Evolutionary conservation across 1,140 invertebrate species (phyloP), one percentile per base, ranked within the genome.

Genomic region (Bombus vancouverensis): DNA sequence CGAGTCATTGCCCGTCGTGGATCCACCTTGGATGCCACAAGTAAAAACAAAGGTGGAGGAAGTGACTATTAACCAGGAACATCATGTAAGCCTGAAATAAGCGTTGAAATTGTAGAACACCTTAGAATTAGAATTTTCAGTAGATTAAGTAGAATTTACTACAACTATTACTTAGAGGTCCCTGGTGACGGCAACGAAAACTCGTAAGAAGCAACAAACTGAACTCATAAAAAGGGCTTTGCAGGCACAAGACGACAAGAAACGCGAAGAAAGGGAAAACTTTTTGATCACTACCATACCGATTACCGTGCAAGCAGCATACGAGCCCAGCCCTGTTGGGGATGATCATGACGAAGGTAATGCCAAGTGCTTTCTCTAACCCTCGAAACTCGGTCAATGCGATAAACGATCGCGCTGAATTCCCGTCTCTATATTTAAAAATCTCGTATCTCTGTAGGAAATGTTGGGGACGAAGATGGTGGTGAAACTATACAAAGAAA

Each of bases 11-110:
- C 98, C 98, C 4, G 98, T 99, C 3, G 98, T 99, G 0, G 99
- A 99, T 96, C 99, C 99, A 34, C 99, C 99, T 0, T 99, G 99
- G 99, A 98, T 98, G 96, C 98, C 99, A 1, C 97, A 99, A 93
- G 98, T 98, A 28, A 99, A 99, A 95, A 98, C 98, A 1, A 99
- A 99, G 95, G 98, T 99, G 44, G 99, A 99, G 96, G 99, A 99
- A 96, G 98, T 99, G 82, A 99, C 99, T 0, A 97, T 99, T n/a
- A 99, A 99, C 95, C 99, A 99, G 95, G 99, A 99, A 93, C 97
- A 98, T 95, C 98, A 99, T 94, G 98, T 99, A 96, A 97, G 97
- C 95, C 12, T 6, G 25, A 22, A 12, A 15, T n/a, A n/a, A 47
- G 1, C 22, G 47, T 9, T 72, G 13, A 25, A 65, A 34, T 44